Percentiles rank a stretch among this genome's conserved stretches.
These are phyloP conservation scores for Thera britannica DNA, from an alignment of 2,888 invertebrate genomes.

Conservation along the genomic window DNA sequence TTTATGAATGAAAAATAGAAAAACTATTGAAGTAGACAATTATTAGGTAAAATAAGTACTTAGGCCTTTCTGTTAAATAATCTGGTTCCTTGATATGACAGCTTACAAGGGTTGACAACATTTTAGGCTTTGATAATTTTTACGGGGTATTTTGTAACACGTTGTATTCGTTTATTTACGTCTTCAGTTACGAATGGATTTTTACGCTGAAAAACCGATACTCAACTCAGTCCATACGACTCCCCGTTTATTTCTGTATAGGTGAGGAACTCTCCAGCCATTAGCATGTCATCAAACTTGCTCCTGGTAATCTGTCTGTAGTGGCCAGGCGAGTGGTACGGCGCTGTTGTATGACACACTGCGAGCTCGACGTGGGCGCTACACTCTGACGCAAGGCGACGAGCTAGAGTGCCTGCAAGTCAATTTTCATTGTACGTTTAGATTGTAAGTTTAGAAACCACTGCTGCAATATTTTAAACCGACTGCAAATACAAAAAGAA, in stretches of 20 bases:
- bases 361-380: slow-evolving; percentile 61
- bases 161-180: slow-evolving; percentile 2
- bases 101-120: too few relatives aligned
- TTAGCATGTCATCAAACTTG: slow-evolving; percentile 73
- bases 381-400: slow-evolving; percentile 66
- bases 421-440: not conserved
- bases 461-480: not conserved
- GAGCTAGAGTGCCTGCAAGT: slow-evolving; percentile 53
- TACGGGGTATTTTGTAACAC: too few relatives aligned
- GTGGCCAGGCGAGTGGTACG: slow-evolving; percentile 54
- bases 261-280: slow-evolving; percentile 72
- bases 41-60: too few relatives aligned
- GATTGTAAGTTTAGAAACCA: not conserved
- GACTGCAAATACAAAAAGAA: too few relatives aligned
- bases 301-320: slow-evolving; percentile 59
- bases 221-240: slow-evolving; percentile 75
- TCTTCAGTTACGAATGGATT: not conserved
- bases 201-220: not conserved
- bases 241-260: slow-evolving; percentile 73
- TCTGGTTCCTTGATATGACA: too few relatives aligned
- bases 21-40: too few relatives aligned
- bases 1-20: too few relatives aligned
- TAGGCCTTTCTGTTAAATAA: too few relatives aligned
- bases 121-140: too few relatives aligned
- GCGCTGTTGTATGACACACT: slow-evolving; percentile 67